Evolutionary conservation across 2,113 vertebrate genomes (phyloP).

Genomic region (Cromileptes altivelis): DNA sequence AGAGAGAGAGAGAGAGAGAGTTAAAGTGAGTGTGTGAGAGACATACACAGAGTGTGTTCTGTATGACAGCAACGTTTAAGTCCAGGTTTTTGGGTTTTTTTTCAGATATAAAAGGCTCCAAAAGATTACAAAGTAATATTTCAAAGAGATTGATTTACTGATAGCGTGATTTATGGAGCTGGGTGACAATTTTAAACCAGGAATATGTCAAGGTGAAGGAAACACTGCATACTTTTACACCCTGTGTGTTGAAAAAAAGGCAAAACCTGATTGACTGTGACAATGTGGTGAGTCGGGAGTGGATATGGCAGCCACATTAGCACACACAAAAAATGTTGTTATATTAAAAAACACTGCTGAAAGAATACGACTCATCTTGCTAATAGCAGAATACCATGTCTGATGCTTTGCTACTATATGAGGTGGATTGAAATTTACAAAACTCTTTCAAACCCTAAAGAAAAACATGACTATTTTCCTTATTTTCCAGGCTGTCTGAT

Average conservation of each 20-base stretch:
- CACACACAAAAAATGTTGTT: background rate
- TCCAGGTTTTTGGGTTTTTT: background rate
- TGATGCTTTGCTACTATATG: background rate
- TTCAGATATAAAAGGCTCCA: background rate
- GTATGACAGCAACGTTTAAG: constrained; percentile 7
- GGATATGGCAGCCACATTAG: background rate
- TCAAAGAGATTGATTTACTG: constrained; percentile 23
- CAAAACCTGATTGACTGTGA: background rate
- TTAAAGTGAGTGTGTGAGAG: constrained; percentile 9
- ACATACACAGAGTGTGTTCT: constrained; percentile 19
- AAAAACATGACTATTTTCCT: too few species aligned
- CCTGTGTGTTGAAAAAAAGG: background rate
- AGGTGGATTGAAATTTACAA: background rate
- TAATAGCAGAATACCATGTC: background rate
- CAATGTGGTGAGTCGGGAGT: background rate
- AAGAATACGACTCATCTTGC: background rate
- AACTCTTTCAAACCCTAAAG: background rate
- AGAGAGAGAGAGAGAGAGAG: background rate
- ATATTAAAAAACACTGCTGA: background rate
- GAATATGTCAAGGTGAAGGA: background rate
- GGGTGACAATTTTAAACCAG: constrained; percentile 10
- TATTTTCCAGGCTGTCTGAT: too few species aligned
- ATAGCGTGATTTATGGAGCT: constrained; percentile 2
- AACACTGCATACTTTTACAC: constrained; percentile 3
- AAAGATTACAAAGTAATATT: constrained; percentile 23